Evolutionary conservation across 2,797 vertebrate species (phyloP).

Genomic region (Esox masquinongy): DNA sequence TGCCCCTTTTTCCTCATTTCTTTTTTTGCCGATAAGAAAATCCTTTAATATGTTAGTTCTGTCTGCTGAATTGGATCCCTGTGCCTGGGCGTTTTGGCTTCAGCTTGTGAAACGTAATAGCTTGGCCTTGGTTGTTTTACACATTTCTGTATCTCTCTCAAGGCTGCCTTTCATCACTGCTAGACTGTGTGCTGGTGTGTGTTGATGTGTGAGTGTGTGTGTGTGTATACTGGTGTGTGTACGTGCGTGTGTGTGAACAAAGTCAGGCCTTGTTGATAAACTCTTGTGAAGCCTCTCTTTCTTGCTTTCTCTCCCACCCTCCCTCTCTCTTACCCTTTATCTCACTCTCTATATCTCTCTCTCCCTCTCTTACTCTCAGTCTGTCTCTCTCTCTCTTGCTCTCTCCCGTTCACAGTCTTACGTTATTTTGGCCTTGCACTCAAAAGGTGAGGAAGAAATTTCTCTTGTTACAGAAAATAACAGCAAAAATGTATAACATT

Average conservation of each 20-base stretch:
- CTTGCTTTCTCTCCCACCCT: conserved; percentile 9
- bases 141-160: conserved; percentile 67
- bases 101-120: conserved; percentile 64
- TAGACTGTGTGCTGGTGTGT: conserved; percentile 32
- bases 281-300: conserved; percentile 49
- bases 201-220: neutral
- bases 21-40: conserved; percentile 49
- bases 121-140: conserved; percentile 64
- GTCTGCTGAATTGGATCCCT: conserved; percentile 56
- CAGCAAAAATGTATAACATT: conserved; percentile 18
- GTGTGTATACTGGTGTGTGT: neutral
- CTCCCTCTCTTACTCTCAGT: conserved; percentile 16
- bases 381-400: conserved; percentile 24
- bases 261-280: conserved; percentile 63
- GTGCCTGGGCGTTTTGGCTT: conserved; percentile 44
- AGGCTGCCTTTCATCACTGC: conserved; percentile 65
- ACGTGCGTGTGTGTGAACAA: conserved; percentile 50
- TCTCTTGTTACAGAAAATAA: conserved; percentile 16
- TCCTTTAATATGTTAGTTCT: conserved; percentile 42
- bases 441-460: conserved; percentile 24
- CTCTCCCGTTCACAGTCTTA: conserved; percentile 40
- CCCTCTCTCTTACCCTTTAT: conserved; percentile 36
- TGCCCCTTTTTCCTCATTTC: conserved; percentile 11
- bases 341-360: conserved; percentile 19
- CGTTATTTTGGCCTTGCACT: conserved; percentile 36